These are phyloP conservation scores for Ophion costatus DNA, from an alignment of 2,888 invertebrate genomes.

Conservation along the genomic window DNA sequence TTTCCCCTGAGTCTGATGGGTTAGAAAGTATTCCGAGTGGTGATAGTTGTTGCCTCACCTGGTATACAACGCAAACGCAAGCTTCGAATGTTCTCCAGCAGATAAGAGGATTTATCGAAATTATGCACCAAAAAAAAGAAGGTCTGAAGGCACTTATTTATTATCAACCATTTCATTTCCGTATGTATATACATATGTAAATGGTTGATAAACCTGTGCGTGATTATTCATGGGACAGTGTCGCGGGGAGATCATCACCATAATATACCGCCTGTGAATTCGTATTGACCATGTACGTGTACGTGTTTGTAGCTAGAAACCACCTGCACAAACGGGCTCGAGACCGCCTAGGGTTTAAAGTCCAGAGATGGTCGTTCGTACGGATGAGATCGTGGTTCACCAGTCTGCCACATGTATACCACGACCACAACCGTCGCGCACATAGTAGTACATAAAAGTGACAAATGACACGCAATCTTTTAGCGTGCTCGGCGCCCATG, in stretches of 20 bases:
- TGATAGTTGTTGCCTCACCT: too few relatives aligned
- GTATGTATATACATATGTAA: slow-evolving; percentile 10
- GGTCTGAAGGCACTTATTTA: neutral
- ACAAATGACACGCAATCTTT: slow-evolving; percentile 68
- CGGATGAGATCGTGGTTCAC: slow-evolving; percentile 12
- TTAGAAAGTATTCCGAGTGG: too few relatives aligned
- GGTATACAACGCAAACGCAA: neutral
- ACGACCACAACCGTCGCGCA: slow-evolving; percentile 45
- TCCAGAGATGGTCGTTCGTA: slow-evolving; percentile 28
- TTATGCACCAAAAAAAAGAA: neutral
- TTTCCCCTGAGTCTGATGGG: too few relatives aligned
- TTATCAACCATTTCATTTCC: slow-evolving; percentile 23
- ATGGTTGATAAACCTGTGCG: slow-evolving; percentile 26
- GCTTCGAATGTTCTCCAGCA: neutral
- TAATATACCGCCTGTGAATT: slow-evolving; percentile 20
- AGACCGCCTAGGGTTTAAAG: slow-evolving; percentile 47
- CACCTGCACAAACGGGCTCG: slow-evolving; percentile 35
- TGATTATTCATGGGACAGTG: slow-evolving; percentile 32
- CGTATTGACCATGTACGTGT: slow-evolving; percentile 7
- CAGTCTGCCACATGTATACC: slow-evolving; percentile 14
- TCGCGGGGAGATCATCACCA: slow-evolving; percentile 32
- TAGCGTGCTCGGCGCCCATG: slow-evolving; percentile 68
- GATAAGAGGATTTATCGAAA: slow-evolving; percentile 9
- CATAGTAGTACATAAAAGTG: slow-evolving; percentile 63
- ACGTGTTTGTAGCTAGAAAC: slow-evolving; percentile 10